Percentiles rank a stretch among this genome's conserved stretches.
phyloP scores from a whole-genome alignment of 2,888 invertebrate species.

The Malachius bipustulatus region DNA sequence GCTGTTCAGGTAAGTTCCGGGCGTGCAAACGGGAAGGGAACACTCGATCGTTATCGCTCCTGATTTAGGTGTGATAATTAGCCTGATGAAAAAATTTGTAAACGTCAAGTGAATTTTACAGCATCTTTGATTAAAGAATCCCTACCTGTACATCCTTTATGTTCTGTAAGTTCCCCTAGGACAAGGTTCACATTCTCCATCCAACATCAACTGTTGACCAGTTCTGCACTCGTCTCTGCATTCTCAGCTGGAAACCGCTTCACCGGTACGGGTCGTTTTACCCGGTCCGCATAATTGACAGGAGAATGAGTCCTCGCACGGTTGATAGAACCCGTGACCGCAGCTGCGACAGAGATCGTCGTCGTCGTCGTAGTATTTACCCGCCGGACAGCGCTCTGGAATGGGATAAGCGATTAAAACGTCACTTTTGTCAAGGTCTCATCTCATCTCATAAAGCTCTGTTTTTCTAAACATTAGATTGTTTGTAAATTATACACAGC shows the following conservation, averaged over 20 bases:
- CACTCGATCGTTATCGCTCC: constrained; percentile 81
- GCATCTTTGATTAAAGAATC: no score
- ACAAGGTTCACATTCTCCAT: constrained; percentile 87
- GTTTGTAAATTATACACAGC: not conserved
- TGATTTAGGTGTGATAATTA: constrained; percentile 72
- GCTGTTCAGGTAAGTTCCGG: constrained; percentile 75
- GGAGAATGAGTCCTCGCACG: constrained; percentile 79
- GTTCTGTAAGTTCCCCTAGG: constrained; percentile 61
- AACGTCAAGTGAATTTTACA: no score
- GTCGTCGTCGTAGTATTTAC: constrained; percentile 84
- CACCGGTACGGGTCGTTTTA: constrained; percentile 81
- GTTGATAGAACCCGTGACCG: constrained; percentile 89
- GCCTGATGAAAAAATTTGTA: no score
- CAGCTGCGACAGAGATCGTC: constrained; percentile 83
- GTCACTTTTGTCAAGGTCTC: no score
- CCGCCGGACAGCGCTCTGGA: constrained; percentile 80
- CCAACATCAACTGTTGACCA: constrained; percentile 72
- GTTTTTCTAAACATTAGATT: no score
- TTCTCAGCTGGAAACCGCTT: constrained; percentile 77
- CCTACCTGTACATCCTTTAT: constrained; percentile 81
- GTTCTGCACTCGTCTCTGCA: constrained; percentile 83
- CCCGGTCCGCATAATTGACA: constrained; percentile 82
- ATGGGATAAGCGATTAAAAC: no score
- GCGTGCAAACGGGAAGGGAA: constrained; percentile 76
- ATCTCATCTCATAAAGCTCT: no score